phyloP scores from a whole-genome alignment of 2,113 vertebrate species.

The Chauna torquata region DNA sequence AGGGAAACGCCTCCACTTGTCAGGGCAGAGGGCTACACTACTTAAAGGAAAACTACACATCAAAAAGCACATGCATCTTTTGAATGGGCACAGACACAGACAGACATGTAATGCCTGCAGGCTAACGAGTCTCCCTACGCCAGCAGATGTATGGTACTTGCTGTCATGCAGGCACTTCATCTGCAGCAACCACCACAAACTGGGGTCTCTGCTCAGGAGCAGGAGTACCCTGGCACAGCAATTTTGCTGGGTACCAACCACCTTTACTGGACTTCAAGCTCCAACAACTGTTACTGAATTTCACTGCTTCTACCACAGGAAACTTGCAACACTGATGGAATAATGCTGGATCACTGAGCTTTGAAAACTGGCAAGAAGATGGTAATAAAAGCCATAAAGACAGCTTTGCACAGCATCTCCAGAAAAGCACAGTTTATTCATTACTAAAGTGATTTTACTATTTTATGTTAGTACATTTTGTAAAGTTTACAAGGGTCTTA shows the following conservation, averaged over 20 bases:
- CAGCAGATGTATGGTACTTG: background rate
- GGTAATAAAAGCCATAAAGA: background rate
- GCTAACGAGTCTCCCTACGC: background rate
- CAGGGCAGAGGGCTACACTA: background rate
- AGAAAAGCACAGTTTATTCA: background rate
- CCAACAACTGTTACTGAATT: background rate
- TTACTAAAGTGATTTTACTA: background rate
- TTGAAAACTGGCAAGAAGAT: background rate
- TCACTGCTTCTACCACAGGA: background rate
- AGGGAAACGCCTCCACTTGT: background rate
- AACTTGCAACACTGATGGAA: background rate
- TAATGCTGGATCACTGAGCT: background rate
- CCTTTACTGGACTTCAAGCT: background rate
- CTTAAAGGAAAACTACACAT: background rate
- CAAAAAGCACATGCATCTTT: background rate
- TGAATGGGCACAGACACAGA: background rate
- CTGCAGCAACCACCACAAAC: background rate
- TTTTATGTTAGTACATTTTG: background rate
- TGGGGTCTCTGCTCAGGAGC: background rate
- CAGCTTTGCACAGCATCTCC: background rate
- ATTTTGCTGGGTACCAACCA: background rate
- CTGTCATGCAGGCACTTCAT: background rate
- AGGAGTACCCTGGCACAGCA: fast-evolving
- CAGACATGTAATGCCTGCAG: background rate
- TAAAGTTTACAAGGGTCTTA: background rate